phyloP scores from a whole-genome alignment of 2,888 invertebrate species.

The Athrips mouffetella region DNA sequence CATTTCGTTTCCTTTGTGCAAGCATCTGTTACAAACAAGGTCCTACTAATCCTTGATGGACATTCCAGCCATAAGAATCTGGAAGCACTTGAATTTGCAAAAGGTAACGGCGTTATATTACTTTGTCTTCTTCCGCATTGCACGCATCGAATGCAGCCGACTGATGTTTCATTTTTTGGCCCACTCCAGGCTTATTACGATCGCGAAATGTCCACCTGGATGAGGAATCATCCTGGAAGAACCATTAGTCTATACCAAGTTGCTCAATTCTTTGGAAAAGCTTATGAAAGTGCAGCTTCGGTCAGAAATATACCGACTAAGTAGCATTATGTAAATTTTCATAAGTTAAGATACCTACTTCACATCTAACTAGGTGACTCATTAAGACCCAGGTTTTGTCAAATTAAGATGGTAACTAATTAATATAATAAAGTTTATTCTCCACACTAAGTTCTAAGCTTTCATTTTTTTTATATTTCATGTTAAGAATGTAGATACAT shows the following conservation, averaged over 20 bases:
- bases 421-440: too few relatives aligned
- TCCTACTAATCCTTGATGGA: not conserved
- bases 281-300: slow-evolving; percentile 30
- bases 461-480: too few relatives aligned
- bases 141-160: slow-evolving; percentile 34
- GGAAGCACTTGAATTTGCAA: slow-evolving; percentile 24
- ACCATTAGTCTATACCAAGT: slow-evolving; percentile 24
- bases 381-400: too few relatives aligned
- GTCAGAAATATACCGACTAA: slow-evolving; percentile 23
- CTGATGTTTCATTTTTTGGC: too few relatives aligned
- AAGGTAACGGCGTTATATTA: slow-evolving; percentile 36
- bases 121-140: slow-evolving; percentile 41
- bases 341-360: too few relatives aligned
- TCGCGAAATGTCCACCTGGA: slow-evolving; percentile 28
- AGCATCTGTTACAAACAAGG: slow-evolving; percentile 10
- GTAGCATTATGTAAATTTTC: too few relatives aligned
- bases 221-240: slow-evolving; percentile 17
- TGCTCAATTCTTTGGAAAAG: slow-evolving; percentile 30
- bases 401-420: too few relatives aligned
- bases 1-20: slow-evolving; percentile 32
- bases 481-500: too few relatives aligned
- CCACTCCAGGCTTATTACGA: slow-evolving; percentile 21
- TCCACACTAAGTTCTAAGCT: too few relatives aligned
- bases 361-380: too few relatives aligned
- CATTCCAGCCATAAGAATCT: not conserved